Percentiles rank a stretch among this genome's conserved stretches.
These are phyloP conservation scores for Cuniculus paca DNA, from an alignment of 2,797 vertebrate genomes.

Conservation along the genomic window DNA sequence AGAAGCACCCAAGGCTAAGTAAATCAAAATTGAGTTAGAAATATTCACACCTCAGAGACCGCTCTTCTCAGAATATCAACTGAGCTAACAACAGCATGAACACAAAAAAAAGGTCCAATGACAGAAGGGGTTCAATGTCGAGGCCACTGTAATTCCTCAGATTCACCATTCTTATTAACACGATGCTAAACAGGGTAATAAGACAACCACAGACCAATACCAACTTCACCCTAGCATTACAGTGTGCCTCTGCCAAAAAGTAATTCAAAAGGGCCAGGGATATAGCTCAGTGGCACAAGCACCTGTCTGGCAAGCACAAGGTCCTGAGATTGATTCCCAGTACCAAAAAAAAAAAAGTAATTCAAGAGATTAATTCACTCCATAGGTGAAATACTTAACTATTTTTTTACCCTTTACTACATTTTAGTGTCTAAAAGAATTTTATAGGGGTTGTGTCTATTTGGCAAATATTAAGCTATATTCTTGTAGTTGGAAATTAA, in stretches of 20 bases:
- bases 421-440: constrained; percentile 23
- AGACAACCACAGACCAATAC: background rate
- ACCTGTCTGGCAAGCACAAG: no score
- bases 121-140: background rate
- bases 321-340: no score
- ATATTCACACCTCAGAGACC: background rate
- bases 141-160: background rate
- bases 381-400: background rate
- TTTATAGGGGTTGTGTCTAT: constrained; percentile 19
- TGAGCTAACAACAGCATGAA: background rate
- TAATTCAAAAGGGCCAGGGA: constrained; percentile 44
- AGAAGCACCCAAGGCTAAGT: background rate
- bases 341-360: constrained; percentile 37
- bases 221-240: constrained; percentile 20
- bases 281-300: no score
- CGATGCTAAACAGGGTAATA: background rate
- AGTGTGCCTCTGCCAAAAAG: constrained; percentile 26
- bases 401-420: constrained; percentile 21
- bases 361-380: constrained; percentile 68
- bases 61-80: constrained; percentile 1
- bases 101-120: background rate
- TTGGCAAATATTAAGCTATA: constrained; percentile 55
- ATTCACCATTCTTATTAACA: constrained; percentile 35
- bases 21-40: background rate
- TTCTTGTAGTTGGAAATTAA: constrained; percentile 59